These are phyloP conservation scores for Oceanodroma tethys DNA, from an alignment of 2,113 vertebrate genomes.

Conservation along the genomic window DNA sequence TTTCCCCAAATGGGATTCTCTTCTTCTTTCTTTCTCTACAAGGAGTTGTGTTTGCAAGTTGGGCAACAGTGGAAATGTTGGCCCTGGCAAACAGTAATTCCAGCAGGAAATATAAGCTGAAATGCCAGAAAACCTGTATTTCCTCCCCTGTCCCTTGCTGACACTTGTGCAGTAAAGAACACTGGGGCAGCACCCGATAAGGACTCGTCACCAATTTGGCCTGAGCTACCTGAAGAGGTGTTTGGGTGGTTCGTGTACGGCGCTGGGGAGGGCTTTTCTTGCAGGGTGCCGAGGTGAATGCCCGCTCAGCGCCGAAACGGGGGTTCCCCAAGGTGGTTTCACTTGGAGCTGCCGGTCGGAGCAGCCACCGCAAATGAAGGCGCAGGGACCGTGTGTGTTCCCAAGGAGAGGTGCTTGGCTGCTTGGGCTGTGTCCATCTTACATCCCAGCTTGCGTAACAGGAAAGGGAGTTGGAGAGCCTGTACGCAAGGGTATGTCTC, in stretches of 20 bases:
- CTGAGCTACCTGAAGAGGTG: rapidly evolving
- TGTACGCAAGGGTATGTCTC: not conserved
- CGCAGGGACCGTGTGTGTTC: not conserved
- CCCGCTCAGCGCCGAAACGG: rapidly evolving
- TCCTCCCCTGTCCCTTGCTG: not conserved
- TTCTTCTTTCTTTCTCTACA: not conserved
- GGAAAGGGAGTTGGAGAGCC: not conserved
- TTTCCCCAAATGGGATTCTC: not conserved
- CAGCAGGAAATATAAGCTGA: not conserved
- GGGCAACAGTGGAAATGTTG: not conserved
- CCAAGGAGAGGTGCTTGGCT: rapidly evolving
- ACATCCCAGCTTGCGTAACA: not conserved
- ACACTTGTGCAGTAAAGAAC: rapidly evolving
- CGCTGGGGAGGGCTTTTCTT: not conserved
- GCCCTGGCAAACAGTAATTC: not conserved
- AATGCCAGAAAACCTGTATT: not conserved
- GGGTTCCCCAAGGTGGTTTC: rapidly evolving
- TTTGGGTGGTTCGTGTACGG: rapidly evolving
- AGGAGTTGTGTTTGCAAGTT: not conserved
- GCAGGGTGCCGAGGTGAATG: rapidly evolving
- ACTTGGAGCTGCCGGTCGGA: not conserved
- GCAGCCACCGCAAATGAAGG: rapidly evolving
- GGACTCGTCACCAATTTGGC: not conserved
- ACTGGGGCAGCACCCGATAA: not conserved
- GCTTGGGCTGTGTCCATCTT: not conserved